Evolutionary conservation across 2,113 vertebrate genomes (phyloP).

Genomic region (Brachionichthys hirsutus): DNA sequence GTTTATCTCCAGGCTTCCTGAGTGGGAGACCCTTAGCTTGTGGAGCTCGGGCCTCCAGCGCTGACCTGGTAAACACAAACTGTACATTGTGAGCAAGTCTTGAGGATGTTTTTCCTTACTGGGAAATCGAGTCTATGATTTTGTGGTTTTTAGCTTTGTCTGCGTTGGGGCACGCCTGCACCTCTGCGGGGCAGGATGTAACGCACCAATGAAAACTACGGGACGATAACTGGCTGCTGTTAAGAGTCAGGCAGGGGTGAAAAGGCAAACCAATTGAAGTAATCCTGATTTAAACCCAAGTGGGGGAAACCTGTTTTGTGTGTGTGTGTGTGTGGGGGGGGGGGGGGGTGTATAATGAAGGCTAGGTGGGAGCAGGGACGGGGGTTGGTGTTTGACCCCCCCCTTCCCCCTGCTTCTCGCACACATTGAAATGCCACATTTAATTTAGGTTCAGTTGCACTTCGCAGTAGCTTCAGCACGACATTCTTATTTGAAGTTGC

Average conservation of each 20-base stretch:
- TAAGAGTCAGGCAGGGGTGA: slow-evolving; percentile 33
- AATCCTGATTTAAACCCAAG: slow-evolving; percentile 58
- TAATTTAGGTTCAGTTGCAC: background rate
- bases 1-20: slow-evolving; percentile 72
- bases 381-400: slow-evolving; percentile 50
- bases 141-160: slow-evolving; percentile 15
- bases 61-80: slow-evolving; percentile 58
- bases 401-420: slow-evolving; percentile 35
- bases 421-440: slow-evolving; percentile 4
- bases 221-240: slow-evolving; percentile 8
- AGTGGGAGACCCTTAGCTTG: slow-evolving; percentile 34
- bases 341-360: slow-evolving; percentile 54
- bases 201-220: background rate
- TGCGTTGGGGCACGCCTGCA: slow-evolving; percentile 6
- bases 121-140: background rate
- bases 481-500: slow-evolving; percentile 1
- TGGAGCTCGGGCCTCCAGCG: slow-evolving; percentile 52
- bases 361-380: slow-evolving; percentile 28
- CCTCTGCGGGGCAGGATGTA: slow-evolving; percentile 1
- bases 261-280: slow-evolving; percentile 47
- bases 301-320: slow-evolving; percentile 59
- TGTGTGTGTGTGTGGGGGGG: too few species aligned
- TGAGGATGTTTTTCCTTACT: background rate
- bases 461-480: slow-evolving; percentile 9
- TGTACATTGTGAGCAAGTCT: slow-evolving; percentile 24